A percentile compares a stretch with the other conserved stretches of the same genome.
Evolutionary conservation across 2,113 vertebrate species (phyloP).

Genomic region (Percopsis transmontana): DNA sequence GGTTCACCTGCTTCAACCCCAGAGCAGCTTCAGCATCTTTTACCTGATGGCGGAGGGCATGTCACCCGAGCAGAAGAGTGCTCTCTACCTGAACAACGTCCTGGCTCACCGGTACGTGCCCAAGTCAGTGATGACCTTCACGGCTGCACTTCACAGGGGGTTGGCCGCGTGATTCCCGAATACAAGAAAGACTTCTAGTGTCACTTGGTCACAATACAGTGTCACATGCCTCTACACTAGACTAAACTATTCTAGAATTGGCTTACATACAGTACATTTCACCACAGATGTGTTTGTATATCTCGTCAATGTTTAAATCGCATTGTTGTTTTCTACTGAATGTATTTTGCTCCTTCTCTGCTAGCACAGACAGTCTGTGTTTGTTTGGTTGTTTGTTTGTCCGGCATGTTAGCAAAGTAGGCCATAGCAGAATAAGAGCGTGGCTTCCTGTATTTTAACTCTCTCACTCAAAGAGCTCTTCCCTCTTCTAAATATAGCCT

Average conservation of each 20-base stretch:
- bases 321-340: not conserved
- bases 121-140: too few species aligned
- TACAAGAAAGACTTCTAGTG: not conserved
- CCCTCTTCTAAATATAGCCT: not conserved
- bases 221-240: not conserved
- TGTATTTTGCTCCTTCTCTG: not conserved
- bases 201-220: not conserved
- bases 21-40: conserved; percentile 90
- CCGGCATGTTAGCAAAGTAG: not conserved
- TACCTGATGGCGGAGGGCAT: conserved; percentile 89
- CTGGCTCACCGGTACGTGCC: conserved; percentile 65
- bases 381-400: not conserved
- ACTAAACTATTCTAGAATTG: not conserved
- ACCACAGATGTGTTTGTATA: not conserved
- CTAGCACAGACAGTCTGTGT: not conserved
- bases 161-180: too few species aligned
- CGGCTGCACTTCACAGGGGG: not conserved
- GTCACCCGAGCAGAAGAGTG: conserved; percentile 85
- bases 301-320: not conserved
- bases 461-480: not conserved
- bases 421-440: not conserved
- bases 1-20: conserved; percentile 76
- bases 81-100: conserved; percentile 82
- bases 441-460: not conserved
- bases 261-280: not conserved